Evolutionary conservation across 2,797 vertebrate genomes (phyloP).

Genomic region (Centropyge bicolor): DNA sequence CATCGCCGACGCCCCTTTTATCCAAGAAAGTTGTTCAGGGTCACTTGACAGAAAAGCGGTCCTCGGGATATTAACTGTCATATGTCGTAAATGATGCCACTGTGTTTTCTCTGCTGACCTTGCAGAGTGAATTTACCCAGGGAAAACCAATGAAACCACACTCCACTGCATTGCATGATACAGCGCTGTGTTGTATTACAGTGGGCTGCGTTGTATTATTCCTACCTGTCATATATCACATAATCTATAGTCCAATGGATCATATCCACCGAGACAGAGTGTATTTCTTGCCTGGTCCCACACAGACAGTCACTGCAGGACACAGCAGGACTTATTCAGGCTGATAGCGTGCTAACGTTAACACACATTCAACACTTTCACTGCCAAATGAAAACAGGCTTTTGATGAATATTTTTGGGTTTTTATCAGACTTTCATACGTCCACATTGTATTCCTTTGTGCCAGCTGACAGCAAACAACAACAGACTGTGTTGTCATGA

Average conservation of each 20-base stretch:
- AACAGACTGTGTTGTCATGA: background rate
- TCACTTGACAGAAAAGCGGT: slow-evolving; percentile 59
- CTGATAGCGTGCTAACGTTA: background rate
- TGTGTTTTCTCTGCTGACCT: slow-evolving; percentile 69
- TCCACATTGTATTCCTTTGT: background rate
- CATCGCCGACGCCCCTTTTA: slow-evolving; percentile 45
- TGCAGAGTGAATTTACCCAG: slow-evolving; percentile 65
- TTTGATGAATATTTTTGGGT: background rate
- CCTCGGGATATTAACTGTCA: slow-evolving; percentile 62
- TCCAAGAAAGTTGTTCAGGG: slow-evolving; percentile 66
- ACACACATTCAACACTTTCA: background rate
- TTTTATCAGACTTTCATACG: background rate
- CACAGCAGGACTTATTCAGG: background rate
- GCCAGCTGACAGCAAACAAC: background rate
- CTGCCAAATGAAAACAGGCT: background rate
- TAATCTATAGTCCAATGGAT: background rate
- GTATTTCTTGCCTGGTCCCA: background rate
- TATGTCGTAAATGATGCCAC: slow-evolving; percentile 68
- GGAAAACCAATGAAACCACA: slow-evolving; percentile 54
- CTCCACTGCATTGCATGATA: slow-evolving; percentile 25
- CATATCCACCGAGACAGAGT: background rate
- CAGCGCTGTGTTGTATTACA: slow-evolving; percentile 20
- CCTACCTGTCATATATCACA: slow-evolving; percentile 25
- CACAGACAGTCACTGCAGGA: background rate
- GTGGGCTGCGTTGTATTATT: slow-evolving; percentile 5